Base-by-base conservation (phyloP, 92 coral and sea anemone genomes). In the Phymanthus crucifer region DNA sequence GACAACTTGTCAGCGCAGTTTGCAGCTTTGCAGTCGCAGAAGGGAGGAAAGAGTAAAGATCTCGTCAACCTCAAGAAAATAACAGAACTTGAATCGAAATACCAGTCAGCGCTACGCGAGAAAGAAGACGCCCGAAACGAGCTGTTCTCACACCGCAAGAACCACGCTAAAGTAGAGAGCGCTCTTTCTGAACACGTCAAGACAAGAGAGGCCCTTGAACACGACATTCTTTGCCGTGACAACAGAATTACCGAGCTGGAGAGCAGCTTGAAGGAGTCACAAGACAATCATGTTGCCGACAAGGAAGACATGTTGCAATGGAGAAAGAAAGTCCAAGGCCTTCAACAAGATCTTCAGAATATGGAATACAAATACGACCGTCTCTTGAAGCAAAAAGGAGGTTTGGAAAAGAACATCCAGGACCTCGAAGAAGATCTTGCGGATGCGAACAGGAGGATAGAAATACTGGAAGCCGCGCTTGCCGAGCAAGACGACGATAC, bases 71-170 rank as follows among this genome's bases (percentile, higher is more conserved):
- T 86, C 36, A 92, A 83, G 87, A 90, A 84, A 70, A 79, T 87
- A 23, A 84, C 86, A 32, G 97, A 92, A 8, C 85, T 92, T n/a
- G 97, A 92, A 66, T 85, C 88, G 23, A 78, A 78, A 11, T 87
- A 84, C 37, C 97, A 92, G 74, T 82, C 80, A n/a, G 90, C 87
- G 10, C 64, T 90, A 6, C 85, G 92, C 45, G 97, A 92, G 29
- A 92, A 92, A 65, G 97, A 92, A 66, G 87, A 83, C 8, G 91
- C 88, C 27, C 83, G 87, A n/a, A 87, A 86, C 34, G 94, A 92
- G 72, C 72, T 84, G 66, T 73, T 89, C 29, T 75, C 80, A 66
- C 84, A 84, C 43, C 91, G 88, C 58, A 91, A 89, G 46, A 92
- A 92, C 81, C 86, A 91, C 70, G 87, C 92, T 23, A 87, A 87